Base-by-base conservation (phyloP, 53 echinoderm and acorn worm species). In the Mesocentrotus franciscanus region DNA sequence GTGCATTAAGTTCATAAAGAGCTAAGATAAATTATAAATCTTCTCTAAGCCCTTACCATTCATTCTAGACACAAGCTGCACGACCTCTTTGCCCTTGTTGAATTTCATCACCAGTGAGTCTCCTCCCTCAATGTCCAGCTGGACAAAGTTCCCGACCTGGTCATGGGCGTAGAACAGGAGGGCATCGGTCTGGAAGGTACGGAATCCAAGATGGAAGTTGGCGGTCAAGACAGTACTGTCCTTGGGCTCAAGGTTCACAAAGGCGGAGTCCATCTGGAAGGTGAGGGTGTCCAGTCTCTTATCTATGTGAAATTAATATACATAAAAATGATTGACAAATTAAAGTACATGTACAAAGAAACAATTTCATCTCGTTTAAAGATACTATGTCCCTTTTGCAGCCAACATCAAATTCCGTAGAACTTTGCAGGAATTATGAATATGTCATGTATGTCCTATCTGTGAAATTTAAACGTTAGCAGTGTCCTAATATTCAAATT, bases 131-230 rank as follows among this genome's bases (percentile, higher is more conserved):
- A 97, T 55, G 56, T 96, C 97, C 90, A 97, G 90, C 85, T 97
- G 97, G 16, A 96, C 90, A 91, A 97, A 97, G 85, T 97, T 97
- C 29, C 95, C 95, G 64, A 94, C 20, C 42, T 96, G 81, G 71
- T 97, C 97, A 24, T 96, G 49, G 29, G 97, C 97, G 95, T 96
- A 97, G 93, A 97, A 79, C 34, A 97, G 90, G 66, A 97, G 92
- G 9, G 97, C 96, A 60, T 96, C 92, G 17, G 95, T 66, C 87
- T 96, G 95, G 89, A 92, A 56, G 30, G 97, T 97, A 27, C 97
- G 96, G 95, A 97, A 97, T 30, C 96, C 95, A 55, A 97, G 93
- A 34, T 90, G 95, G 66, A 97, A 22, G 78, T 96, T 64, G 11
- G 95, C 75, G 61, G 96, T 96, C 64, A 97, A 89, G 17, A 97